Evolutionary conservation across 2,888 invertebrate species (phyloP).

Genomic region (Adela reaumurella): DNA sequence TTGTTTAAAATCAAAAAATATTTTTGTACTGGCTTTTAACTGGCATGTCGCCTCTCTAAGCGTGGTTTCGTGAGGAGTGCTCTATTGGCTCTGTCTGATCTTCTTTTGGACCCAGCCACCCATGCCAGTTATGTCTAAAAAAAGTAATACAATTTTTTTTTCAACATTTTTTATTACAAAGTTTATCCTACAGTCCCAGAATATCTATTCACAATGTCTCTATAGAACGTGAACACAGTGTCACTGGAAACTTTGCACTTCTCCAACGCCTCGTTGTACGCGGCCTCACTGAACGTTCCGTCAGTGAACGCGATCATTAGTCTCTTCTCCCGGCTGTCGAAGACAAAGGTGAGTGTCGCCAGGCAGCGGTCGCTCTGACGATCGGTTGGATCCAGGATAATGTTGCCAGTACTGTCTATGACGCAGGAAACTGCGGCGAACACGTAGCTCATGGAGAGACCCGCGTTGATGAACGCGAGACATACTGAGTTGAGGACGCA

Average conservation of each 20-base stretch:
- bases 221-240: conserved; percentile 70
- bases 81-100: too few relatives aligned
- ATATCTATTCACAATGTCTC: conserved; percentile 60
- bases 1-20: too few relatives aligned
- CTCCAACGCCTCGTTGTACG: conserved; percentile 64
- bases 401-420: conserved; percentile 56
- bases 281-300: conserved; percentile 63
- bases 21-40: too few relatives aligned
- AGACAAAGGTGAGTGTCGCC: conserved; percentile 70
- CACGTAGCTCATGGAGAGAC: conserved; percentile 77
- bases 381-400: conserved; percentile 62
- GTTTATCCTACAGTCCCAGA: conserved; percentile 24
- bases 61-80: too few relatives aligned
- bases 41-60: too few relatives aligned
- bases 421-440: conserved; percentile 78
- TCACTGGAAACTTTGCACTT: conserved; percentile 64
- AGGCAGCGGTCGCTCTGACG: conserved; percentile 46
- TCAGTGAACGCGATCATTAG: conserved; percentile 62
- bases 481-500: conserved; percentile 81
- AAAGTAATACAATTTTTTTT: not conserved
- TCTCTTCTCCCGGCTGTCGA: conserved; percentile 55
- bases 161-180: conserved; percentile 18
- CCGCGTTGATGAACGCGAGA: conserved; percentile 77
- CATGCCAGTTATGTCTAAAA: too few relatives aligned
- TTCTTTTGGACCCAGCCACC: too few relatives aligned